Evolutionary conservation across 2,888 invertebrate species (phyloP), one percentile per base, ranked within the genome.

Genomic region (Labia minor): DNA sequence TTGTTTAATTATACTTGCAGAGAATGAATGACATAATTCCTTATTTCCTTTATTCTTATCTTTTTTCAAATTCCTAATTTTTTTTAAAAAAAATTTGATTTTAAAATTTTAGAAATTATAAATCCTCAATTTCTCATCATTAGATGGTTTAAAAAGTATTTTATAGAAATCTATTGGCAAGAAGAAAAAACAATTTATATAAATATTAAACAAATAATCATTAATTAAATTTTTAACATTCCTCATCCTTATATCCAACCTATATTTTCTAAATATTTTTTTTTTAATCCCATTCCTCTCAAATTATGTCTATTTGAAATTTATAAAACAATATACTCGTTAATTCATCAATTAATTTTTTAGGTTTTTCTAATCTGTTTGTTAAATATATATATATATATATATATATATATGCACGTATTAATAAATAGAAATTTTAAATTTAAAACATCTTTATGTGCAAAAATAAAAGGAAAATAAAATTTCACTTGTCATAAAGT

Each of bases 131-230:
- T 49, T 49, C 49, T 49, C 49, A 49, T 49, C 14, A n/a, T n/a
- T 49, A 49, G 49, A 49, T 49, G 49, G n/a, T n/a, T 49, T 49
- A 49, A 11, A 26, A 49, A 49, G 49, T 49, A 49, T 49, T 49
- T 49, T 49, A 14, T 49, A 49, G 49, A 49, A 49, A 49, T 49
- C 49, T 49, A 49, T 49, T 49, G 14, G 49, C 14, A 49, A 49
- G n/a, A n/a, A 49, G 49, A 49, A 49, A 49, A 49, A 10, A 49
- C 3, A 10, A 49, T 8, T 49, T 3, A 49, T 49, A 49, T n/a
- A 3, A 26, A 26, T 26, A 49, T 49, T 3, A 4, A 8, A 33
- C 6, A 8, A 8, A 33, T 33, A 33, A 33, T 8, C 6, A 33
- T 8, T 8, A 33, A 33, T 8, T 8, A 33, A 33, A 49, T n/a